Base-by-base conservation (phyloP, 2,113 vertebrate genomes). In the Pogonocichla stellata region DNA sequence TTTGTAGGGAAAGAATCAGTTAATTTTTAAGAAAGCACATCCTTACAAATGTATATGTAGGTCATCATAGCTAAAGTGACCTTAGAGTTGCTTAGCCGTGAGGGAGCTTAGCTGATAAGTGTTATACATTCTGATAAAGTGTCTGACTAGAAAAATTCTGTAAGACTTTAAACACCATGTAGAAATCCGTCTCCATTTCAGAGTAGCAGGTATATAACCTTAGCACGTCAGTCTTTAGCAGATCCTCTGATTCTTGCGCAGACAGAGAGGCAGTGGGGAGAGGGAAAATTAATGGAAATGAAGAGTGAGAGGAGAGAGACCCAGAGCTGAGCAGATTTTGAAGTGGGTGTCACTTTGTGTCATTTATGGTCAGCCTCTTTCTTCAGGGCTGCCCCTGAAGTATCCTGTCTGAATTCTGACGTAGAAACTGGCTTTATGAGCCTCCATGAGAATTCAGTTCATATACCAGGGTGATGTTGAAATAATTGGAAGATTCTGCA, bases 401-500 rank as follows among this genome's bases (percentile, higher is more conserved):
- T 50, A 18, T n/a, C 40, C 20, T 69, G 6, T 14, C 5, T 36
- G 50, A 40, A 73, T 16, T 54, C 16, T 60, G 51, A 45, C 26
- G n/a, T 26, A 77, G 53, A 88, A 93, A 92, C 7, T 26, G 40
- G 22, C 10, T 65, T 88, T 45, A 67, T 45, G 28, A 86, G 33
- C 9, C 14, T 70, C 57, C 3, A 5, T 25, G 13, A 89, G 16
- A 34, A 95, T 92, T 93, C 80, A 45, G 61, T 79, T 97, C 93
- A 62, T 74, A 95, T 96, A 96, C 85, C 50, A 96, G 82, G 29
- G 57, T 84, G 91, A 93, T 95, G 93, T 24, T 93, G 86, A 95
- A 96, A 97, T 93, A 97, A 94, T 82, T 74, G 85, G 89, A 96
- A 62, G 80, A 95, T 93, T 97, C 96, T 97, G 85, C 79, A 97